Base-by-base conservation (phyloP, 2,888 invertebrate genomes). In the Fragum fragum region DNA sequence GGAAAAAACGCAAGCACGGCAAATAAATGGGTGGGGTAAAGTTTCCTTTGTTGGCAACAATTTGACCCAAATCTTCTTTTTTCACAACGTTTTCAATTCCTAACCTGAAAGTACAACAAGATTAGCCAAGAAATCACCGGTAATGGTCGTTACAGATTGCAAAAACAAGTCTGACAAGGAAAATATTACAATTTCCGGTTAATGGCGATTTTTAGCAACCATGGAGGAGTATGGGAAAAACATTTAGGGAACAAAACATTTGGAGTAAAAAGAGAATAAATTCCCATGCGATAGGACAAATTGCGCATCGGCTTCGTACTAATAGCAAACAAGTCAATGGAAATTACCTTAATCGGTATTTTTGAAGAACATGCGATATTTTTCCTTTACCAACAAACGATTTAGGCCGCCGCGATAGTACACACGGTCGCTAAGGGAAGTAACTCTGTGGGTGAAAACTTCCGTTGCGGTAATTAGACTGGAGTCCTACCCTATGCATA, bases 231-330 rank as follows among this genome's bases (percentile, higher is more conserved):
- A 5, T 47, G 47, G 47, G 47, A 47, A 47, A 39, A 47, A 47
- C 47, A 47, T 47, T 47, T 47, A 47, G 47, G 47, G 47, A 47
- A 47, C 47, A 47, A 47, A 47, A 47, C 47, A 47, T 47, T 47
- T 47, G 18, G 18, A 47, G 47, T 2, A 47, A 47, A 47, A 9
- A 3, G 47, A 47, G n/a, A 47, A 9, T 47, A 47, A 47, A n/a
- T 9, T 3, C 47, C 5, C 32, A 36, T 9, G 32, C 32, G n/a
- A 36, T 3, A 36, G 3, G 32, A 36, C 3, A 6, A 36, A 36
- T 36, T 36, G 3, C 32, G 32, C 3, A 36, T 36, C 32, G 32
- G 9, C 9, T 36, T 36, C 32, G 5, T 6, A 36, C 32, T 36
- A 6, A 36, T 6, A 36, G 9, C 32, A 6, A 36, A 9, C 9